phyloP scores from a whole-genome alignment of 2,888 invertebrate genomes.

The Brachylomia viminalis region DNA sequence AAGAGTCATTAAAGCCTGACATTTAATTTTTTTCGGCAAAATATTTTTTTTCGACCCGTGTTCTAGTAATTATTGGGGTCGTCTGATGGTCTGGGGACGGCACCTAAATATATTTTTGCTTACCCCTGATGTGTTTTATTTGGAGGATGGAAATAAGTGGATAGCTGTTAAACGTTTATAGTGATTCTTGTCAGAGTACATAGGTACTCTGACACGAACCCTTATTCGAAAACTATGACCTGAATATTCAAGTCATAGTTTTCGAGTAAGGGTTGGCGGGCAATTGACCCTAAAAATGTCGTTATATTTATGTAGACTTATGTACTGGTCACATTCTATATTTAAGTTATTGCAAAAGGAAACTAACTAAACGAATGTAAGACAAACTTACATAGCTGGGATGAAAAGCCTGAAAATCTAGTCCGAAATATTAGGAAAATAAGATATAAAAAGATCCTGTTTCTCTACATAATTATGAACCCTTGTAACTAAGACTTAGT shows the following conservation, averaged over 20 bases:
- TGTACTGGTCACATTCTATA: no score
- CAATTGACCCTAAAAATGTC: not conserved
- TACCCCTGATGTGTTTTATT: constrained; percentile 14
- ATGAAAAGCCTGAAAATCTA: not conserved
- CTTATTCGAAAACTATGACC: no score
- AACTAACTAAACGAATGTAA: no score
- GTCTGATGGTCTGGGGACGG: constrained; percentile 19
- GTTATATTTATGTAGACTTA: not conserved
- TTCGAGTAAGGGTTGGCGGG: not conserved
- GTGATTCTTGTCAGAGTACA: not conserved
- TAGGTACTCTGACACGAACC: no score
- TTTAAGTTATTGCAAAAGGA: no score
- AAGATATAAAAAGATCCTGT: no score
- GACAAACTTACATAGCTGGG: no score
- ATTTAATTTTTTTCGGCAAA: constrained; percentile 49
- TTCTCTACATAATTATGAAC: no score
- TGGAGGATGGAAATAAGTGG: constrained; percentile 25
- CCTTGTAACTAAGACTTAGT: not conserved
- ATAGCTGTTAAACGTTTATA: constrained; percentile 24
- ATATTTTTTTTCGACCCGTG: constrained; percentile 12
- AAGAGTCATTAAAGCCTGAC: constrained; percentile 57
- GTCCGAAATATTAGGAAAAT: not conserved
- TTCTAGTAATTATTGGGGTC: constrained; percentile 59
- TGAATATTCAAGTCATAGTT: not conserved
- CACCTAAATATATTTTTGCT: constrained; percentile 45